Evolutionary conservation across 2,113 vertebrate genomes (phyloP).

Genomic region (Nycticorax nycticorax): DNA sequence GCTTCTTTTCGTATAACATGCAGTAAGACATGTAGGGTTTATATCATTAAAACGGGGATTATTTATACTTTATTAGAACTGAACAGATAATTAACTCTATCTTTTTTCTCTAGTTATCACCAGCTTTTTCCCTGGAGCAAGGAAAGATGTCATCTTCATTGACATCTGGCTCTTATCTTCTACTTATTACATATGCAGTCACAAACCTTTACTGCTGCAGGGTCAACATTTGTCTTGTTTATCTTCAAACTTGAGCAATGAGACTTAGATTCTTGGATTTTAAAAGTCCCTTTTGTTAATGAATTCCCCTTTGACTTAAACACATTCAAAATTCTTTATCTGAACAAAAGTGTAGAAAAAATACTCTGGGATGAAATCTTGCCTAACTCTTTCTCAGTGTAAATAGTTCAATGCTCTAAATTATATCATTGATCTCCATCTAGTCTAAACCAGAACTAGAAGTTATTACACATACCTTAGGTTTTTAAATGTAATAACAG

Average conservation of each 20-base stretch:
- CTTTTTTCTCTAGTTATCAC: neutral
- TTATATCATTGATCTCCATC: neutral
- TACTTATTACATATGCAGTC: neutral
- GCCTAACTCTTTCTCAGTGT: neutral
- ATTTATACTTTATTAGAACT: neutral
- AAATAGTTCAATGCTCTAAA: neutral
- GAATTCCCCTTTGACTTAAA: neutral
- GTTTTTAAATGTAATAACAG: neutral
- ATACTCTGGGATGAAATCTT: neutral
- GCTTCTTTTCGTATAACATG: neutral
- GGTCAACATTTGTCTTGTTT: slow-evolving; percentile 22
- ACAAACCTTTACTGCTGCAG: neutral
- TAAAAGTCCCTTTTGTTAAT: neutral
- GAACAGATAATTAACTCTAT: neutral
- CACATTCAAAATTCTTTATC: neutral
- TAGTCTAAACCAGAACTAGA: neutral
- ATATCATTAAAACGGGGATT: neutral
- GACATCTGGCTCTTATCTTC: slow-evolving; percentile 13
- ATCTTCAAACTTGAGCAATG: neutral
- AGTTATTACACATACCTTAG: neutral
- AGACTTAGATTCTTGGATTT: neutral
- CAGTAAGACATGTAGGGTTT: neutral
- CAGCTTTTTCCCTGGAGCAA: neutral
- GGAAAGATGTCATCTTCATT: neutral
- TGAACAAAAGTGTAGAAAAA: neutral